phyloP scores from a whole-genome alignment of 2,113 vertebrate genomes.

The Alexandromys fortis region DNA sequence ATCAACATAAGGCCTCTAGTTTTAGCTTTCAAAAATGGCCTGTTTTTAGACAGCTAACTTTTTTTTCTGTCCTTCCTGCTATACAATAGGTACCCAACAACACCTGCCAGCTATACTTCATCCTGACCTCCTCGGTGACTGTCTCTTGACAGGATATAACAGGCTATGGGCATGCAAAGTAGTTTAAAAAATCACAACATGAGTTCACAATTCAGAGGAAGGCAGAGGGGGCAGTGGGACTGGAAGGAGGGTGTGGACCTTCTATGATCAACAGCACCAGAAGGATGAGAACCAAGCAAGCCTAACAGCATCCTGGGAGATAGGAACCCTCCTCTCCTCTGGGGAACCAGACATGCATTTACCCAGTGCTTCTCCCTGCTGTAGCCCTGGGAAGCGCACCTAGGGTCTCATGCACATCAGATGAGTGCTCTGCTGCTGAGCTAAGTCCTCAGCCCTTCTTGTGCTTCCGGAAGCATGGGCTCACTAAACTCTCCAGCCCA shows the following conservation, averaged over 20 bases:
- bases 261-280: neutral
- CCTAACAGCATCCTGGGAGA: neutral
- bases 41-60: neutral
- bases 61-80: neutral
- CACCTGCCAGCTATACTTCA: neutral
- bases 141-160: neutral
- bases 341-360: neutral
- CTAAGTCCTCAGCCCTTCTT: neutral
- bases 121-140: neutral
- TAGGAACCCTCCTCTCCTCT: neutral
- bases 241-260: neutral
- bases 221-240: neutral
- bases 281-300: neutral
- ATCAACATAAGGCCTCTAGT: constrained; percentile 16
- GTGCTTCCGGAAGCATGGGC: neutral
- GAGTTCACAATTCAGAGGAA: neutral
- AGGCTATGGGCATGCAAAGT: constrained; percentile 13
- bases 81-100: neutral
- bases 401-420: neutral
- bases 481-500: neutral
- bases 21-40: neutral
- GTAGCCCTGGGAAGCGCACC: neutral
- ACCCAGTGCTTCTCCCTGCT: neutral
- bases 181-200: neutral
- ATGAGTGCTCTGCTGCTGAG: neutral